A percentile compares a stretch with the other conserved stretches of the same genome.
phyloP scores from a whole-genome alignment of 1,140 invertebrate species.

The Brachionus koreanus region DNA sequence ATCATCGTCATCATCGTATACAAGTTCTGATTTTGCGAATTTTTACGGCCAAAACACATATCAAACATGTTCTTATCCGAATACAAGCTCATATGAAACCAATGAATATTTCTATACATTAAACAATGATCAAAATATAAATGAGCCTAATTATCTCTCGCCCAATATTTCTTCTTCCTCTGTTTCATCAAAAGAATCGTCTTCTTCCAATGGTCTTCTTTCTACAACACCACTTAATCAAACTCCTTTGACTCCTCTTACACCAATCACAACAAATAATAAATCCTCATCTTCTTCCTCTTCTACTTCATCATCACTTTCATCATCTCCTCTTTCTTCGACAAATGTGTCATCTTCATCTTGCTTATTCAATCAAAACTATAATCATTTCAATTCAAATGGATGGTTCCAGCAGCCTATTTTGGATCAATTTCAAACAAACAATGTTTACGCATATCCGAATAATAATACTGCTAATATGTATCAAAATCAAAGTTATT shows the following conservation, averaged over 20 bases:
- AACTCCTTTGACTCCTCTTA: background rate
- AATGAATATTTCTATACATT: conserved; percentile 3
- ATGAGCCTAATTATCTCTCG: background rate
- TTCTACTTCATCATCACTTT: conserved; percentile 38
- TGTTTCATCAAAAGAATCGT: conserved; percentile 6
- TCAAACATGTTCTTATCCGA: background rate
- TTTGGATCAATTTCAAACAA: conserved; percentile 14
- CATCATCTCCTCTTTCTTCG: conserved; percentile 20
- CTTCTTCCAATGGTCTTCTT: background rate
- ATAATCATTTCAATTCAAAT: background rate
- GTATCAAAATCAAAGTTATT: background rate
- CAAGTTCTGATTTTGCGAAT: background rate
- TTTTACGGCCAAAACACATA: conserved; percentile 3
- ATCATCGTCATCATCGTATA: background rate
- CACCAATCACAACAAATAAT: background rate
- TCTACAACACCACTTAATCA: background rate
- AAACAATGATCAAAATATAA: background rate
- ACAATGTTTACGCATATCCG: background rate
- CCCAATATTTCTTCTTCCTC: conserved; percentile 6
- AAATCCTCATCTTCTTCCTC: background rate
- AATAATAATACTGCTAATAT: background rate
- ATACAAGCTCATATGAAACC: background rate
- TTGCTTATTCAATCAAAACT: background rate
- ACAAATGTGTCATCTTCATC: conserved; percentile 19
- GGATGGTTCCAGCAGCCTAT: background rate